Evolutionary conservation across 2,797 vertebrate genomes (phyloP), one percentile per base, ranked within the genome.

Genomic region (Microchirus variegatus): DNA sequence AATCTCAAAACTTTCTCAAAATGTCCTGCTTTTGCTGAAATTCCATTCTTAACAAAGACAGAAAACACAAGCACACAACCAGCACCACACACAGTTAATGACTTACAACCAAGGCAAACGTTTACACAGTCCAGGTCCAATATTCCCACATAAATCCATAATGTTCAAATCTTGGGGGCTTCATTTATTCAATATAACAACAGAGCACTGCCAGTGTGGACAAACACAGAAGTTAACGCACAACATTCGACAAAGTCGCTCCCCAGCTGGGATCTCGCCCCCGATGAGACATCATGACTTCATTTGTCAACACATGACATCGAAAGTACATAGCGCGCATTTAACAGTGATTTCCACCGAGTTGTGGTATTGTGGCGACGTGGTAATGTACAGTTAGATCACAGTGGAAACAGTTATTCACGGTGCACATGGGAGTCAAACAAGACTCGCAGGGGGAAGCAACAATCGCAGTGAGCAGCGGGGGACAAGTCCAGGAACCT

Each of bases 391-490:
- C 54, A 17, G 54, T 78, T 76, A 76, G 65, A 60, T 80, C 72
- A 73, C 64, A 53, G 54, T 76, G 80, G 86, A 86, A 88, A 87
- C 64, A 70, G 35, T 75, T 68, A 62, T 59, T 81, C 79, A 75
- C 22, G 16, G 37, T 9, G 59, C 52, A 49, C 49, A 19, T 50
- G 58, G 60, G 58, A 54, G 61, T 67, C 65, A 59, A 57, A 64
- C 19, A 38, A 64, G 61, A 51, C 66, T 47, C 26, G 50, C 69
- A 22, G 67, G 54, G 67, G 54, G 66, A 82, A 12, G 65, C 72
- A 74, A 63, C 58, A 57, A 43, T 68, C 46, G 15, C 1, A 37
- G 26, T 17, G 53, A 64, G 56, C 50, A 46, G 49, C 16, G 1
- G 59, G 42, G 70, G 52, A 54, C 4, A 4, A 73, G 71, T 77